Conservation (phyloP, 2,113 vertebrate species). For the cat (Felis catus) region DNA sequence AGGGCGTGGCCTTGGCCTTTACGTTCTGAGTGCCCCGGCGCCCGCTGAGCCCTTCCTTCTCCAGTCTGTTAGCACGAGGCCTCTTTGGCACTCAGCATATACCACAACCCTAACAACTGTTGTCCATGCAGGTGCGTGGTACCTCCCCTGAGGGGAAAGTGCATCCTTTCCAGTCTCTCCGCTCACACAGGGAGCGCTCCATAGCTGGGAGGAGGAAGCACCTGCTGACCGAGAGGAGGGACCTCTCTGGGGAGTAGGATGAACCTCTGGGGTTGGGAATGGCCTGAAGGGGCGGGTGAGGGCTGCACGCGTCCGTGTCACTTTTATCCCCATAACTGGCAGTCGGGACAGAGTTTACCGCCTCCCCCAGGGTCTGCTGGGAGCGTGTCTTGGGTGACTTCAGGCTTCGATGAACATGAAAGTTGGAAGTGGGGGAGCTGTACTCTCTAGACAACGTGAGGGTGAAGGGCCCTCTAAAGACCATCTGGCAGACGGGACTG, state of each 20-base stretch:
- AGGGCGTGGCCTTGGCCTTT: neutral
- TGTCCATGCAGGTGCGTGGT: neutral
- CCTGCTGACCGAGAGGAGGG: neutral
- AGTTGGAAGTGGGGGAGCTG: neutral
- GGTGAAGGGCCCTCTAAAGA: neutral
- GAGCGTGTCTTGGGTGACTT: neutral
- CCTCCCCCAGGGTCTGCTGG: neutral
- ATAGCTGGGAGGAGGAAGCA: neutral
- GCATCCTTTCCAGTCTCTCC: neutral
- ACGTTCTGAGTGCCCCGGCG: neutral
- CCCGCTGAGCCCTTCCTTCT: neutral
- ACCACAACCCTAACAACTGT: neutral
- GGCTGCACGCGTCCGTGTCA: neutral
- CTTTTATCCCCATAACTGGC: neutral
- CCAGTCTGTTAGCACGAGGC: neutral
- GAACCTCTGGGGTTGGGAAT: neutral
- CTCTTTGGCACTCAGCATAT: neutral
- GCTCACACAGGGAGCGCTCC: no score
- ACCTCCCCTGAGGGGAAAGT: neutral
- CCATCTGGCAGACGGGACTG: neutral
- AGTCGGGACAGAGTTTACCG: neutral
- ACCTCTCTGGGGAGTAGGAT: neutral
- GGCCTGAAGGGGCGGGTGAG: neutral
- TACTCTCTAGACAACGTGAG: neutral
- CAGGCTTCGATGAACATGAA: neutral